Evolutionary conservation across 2,113 vertebrate species (phyloP).

Genomic region (Hyla sarda): DNA sequence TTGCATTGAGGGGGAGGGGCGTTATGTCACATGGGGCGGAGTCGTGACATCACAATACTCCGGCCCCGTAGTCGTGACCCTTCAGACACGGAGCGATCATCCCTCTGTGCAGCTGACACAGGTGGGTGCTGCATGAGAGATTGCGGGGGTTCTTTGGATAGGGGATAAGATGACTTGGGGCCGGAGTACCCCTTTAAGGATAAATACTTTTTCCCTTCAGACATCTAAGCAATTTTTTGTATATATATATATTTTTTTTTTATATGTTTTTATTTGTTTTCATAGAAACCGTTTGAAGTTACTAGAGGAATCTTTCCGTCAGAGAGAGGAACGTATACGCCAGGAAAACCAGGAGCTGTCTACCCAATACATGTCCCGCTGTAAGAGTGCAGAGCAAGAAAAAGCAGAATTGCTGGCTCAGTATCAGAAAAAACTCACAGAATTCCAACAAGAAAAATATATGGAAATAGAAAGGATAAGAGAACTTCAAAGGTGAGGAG

Average conservation of each 20-base stretch:
- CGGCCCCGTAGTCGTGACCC: too few relatives aligned
- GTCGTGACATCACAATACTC: too few relatives aligned
- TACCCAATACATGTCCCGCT: slow-evolving; percentile 67
- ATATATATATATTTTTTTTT: background rate
- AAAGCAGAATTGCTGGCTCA: slow-evolving; percentile 76
- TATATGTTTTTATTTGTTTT: background rate
- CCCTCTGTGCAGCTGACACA: too few relatives aligned
- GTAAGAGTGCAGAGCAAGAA: slow-evolving; percentile 71
- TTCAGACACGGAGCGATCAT: too few relatives aligned
- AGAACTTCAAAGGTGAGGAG: slow-evolving; percentile 84
- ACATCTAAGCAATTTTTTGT: background rate
- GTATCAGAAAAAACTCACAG: slow-evolving; percentile 78
- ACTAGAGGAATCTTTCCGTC: slow-evolving; percentile 77
- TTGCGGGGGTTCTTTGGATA: too few relatives aligned
- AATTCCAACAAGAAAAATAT: slow-evolving; percentile 74
- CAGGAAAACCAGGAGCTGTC: slow-evolving; percentile 78
- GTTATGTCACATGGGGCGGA: too few relatives aligned
- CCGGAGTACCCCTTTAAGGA: too few relatives aligned
- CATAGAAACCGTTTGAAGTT: slow-evolving; percentile 77
- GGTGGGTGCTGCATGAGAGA: too few relatives aligned
- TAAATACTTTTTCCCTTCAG: background rate
- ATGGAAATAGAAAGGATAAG: slow-evolving; percentile 80
- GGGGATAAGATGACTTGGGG: too few relatives aligned
- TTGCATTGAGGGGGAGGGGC: too few relatives aligned
- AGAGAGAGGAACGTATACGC: slow-evolving; percentile 71